phyloP scores from a whole-genome alignment of 2,888 invertebrate genomes.

The Notocelia uddmanniana region DNA sequence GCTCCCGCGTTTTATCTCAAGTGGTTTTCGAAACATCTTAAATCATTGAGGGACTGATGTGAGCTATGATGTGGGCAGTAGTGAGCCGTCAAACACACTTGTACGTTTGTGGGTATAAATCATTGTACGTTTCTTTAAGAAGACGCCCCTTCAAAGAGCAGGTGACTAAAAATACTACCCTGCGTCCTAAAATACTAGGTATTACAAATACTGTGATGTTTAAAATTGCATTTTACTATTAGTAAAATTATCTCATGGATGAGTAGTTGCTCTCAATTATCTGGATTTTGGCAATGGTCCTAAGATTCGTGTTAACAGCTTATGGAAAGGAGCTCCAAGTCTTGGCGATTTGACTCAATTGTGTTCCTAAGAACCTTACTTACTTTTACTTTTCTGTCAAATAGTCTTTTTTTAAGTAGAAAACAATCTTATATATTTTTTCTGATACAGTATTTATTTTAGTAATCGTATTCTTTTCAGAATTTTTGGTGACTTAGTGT shows the following conservation, averaged over 20 bases:
- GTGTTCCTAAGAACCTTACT: too few relatives aligned
- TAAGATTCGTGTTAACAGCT: neutral
- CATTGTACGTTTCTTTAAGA: neutral
- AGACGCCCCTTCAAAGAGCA: neutral
- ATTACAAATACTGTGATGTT: neutral
- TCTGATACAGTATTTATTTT: too few relatives aligned
- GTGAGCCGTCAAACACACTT: neutral
- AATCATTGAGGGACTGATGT: constrained; percentile 16
- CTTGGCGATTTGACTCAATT: too few relatives aligned
- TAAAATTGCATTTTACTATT: neutral
- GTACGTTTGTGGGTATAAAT: neutral
- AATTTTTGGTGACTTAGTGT: too few relatives aligned
- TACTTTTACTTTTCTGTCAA: too few relatives aligned
- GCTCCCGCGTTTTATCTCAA: constrained; percentile 56
- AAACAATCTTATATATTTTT: too few relatives aligned
- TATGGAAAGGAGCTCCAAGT: too few relatives aligned
- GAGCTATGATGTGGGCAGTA: constrained; percentile 7
- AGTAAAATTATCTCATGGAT: neutral
- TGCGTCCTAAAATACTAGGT: neutral
- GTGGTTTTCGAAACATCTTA: constrained; percentile 22
- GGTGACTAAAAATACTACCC: too few relatives aligned
- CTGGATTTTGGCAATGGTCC: neutral
- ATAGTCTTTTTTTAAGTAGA: too few relatives aligned
- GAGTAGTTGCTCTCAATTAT: neutral
- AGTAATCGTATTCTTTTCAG: too few relatives aligned